Evolutionary conservation across 2,888 invertebrate species (phyloP).

Genomic region (Eremobia ochroleuca): DNA sequence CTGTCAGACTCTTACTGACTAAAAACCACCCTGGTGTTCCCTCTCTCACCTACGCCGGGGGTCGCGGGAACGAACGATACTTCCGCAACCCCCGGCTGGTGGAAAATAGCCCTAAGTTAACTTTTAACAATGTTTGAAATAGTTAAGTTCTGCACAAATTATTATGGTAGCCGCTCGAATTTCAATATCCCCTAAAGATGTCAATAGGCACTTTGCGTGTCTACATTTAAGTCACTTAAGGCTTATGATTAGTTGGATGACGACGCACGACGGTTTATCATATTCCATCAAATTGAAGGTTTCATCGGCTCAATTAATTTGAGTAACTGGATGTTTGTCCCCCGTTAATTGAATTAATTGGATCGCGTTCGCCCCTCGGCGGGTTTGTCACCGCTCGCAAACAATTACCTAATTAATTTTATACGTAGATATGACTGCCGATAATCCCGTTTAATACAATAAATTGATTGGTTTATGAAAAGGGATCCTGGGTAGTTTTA

Average conservation of each 20-base stretch:
- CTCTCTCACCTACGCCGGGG: too few species aligned
- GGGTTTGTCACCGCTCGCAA: constrained; percentile 53
- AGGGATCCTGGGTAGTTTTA: constrained; percentile 17
- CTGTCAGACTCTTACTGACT: too few species aligned
- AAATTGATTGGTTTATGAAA: constrained; percentile 36
- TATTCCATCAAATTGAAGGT: constrained; percentile 64
- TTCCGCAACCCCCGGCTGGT: too few species aligned
- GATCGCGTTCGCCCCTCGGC: constrained; percentile 59
- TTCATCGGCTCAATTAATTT: constrained; percentile 69
- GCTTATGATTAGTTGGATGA: constrained; percentile 33
- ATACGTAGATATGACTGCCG: constrained; percentile 36
- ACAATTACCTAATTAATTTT: constrained; percentile 70
- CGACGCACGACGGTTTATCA: constrained; percentile 40
- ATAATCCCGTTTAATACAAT: constrained; percentile 26
- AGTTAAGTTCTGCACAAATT: neutral
- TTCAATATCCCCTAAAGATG: constrained; percentile 24
- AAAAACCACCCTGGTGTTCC: too few species aligned
- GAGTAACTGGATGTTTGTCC: constrained; percentile 71
- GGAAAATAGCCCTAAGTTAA: too few species aligned
- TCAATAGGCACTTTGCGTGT: constrained; percentile 27
- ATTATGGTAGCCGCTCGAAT: neutral
- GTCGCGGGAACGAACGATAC: too few species aligned
- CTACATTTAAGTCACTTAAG: constrained; percentile 27
- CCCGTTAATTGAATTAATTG: constrained; percentile 74
- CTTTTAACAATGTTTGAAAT: neutral